phyloP scores from a whole-genome alignment of 1,140 invertebrate species.

The Papilio dardanus region DNA sequence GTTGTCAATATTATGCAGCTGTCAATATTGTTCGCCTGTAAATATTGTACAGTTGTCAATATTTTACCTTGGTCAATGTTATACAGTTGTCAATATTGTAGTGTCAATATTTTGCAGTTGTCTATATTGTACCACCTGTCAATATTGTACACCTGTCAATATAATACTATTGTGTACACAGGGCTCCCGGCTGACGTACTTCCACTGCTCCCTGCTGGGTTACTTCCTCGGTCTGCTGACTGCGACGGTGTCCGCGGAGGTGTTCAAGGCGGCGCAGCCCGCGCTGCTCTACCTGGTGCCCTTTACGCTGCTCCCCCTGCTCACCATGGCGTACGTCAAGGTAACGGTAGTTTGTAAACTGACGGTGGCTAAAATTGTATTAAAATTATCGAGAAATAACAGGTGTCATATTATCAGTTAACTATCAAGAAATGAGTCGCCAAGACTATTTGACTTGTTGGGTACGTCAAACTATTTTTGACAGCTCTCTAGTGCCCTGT shows the following conservation, averaged over 20 bases:
- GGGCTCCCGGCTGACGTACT: slow-evolving; percentile 89
- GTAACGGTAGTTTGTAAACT: slow-evolving; percentile 79
- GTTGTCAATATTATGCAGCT: not conserved
- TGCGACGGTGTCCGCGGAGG: slow-evolving; percentile 97
- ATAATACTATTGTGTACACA: slow-evolving; percentile 44
- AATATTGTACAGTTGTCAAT: not conserved
- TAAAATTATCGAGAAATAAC: too few relatives aligned
- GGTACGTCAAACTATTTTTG: too few relatives aligned
- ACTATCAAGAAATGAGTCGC: too few relatives aligned
- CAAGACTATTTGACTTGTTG: too few relatives aligned
- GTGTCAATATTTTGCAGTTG: not conserved
- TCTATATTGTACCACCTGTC: not conserved
- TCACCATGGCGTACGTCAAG: slow-evolving; percentile 99
- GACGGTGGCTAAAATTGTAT: too few relatives aligned
- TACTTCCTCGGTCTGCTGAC: slow-evolving; percentile 98
- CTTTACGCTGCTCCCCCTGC: slow-evolving; percentile 96
- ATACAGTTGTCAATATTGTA: not conserved
- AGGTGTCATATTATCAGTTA: too few relatives aligned
- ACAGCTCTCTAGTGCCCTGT: too few relatives aligned
- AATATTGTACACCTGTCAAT: not conserved
- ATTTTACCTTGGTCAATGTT: not conserved
- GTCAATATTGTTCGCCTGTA: not conserved
- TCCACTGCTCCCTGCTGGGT: slow-evolving; percentile 98
- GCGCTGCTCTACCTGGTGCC: slow-evolving; percentile 98
- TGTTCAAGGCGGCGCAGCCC: slow-evolving; percentile 98